Percentiles rank a stretch among this genome's conserved stretches.
phyloP scores from a whole-genome alignment of 2,797 vertebrate genomes.

The Poeciliopsis infans region DNA sequence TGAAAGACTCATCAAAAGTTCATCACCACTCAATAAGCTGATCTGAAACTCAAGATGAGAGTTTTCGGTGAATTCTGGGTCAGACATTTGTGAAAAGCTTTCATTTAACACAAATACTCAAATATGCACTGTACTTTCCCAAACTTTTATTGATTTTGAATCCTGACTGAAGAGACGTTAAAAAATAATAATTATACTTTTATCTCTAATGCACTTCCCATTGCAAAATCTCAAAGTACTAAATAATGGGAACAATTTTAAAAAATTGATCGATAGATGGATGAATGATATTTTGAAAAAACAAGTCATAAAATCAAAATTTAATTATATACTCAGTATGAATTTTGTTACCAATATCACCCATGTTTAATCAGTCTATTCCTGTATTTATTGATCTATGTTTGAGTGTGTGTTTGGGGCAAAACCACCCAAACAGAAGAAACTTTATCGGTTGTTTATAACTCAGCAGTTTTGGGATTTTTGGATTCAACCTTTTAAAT shows the following conservation, averaged over 20 bases:
- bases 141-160: not conserved
- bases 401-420: not conserved
- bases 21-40: conserved; percentile 29
- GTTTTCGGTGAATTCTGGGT: not conserved
- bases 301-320: not conserved
- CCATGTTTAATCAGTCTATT: not conserved
- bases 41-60: conserved; percentile 18
- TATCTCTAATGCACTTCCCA: not conserved
- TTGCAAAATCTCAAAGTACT: not conserved
- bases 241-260: not conserved
- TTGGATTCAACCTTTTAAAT: not conserved
- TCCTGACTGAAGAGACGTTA: not conserved
- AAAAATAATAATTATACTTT: not conserved
- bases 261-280: not conserved
- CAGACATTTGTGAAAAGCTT: not conserved
- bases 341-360: not conserved
- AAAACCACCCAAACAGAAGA: not conserved
- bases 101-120: not conserved
- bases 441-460: not conserved
- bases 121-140: not conserved
- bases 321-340: not conserved
- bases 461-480: not conserved
- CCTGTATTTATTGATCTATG: not conserved
- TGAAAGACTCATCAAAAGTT: not conserved
- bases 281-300: not conserved